Evolutionary conservation across 1,140 invertebrate genomes (phyloP).

Genomic region (Whitmania pigra): DNA sequence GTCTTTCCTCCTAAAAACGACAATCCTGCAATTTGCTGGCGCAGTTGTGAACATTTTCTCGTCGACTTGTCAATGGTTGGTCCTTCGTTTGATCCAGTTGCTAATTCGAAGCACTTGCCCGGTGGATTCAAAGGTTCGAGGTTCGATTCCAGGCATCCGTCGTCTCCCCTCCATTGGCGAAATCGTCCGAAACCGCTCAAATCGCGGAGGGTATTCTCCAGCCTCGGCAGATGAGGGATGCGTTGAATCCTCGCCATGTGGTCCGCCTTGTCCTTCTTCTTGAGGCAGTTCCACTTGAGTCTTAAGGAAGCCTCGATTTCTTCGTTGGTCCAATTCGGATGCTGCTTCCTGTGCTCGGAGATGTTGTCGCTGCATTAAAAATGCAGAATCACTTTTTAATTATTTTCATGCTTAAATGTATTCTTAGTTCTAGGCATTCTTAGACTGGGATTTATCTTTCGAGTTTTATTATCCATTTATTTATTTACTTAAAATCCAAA

Average conservation of each 20-base stretch:
- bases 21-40: background rate
- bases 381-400: no score
- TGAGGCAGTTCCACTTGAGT: background rate
- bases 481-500: no score
- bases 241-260: background rate
- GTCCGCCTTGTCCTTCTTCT: slow-evolving; percentile 4
- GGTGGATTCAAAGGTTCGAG: background rate
- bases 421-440: no score
- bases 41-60: background rate
- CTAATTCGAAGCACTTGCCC: no score
- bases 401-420: no score
- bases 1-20: background rate
- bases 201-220: background rate
- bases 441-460: no score
- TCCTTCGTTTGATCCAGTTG: background rate
- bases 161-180: background rate
- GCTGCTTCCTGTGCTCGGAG: background rate
- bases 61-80: background rate
- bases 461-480: no score
- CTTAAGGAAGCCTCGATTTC: background rate
- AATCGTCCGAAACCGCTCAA: background rate
- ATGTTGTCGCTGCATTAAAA: background rate
- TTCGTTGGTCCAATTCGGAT: background rate
- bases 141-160: background rate
- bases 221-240: background rate